These are phyloP conservation scores for Caenorhabditis remanei DNA, from an alignment of 1,140 invertebrate genomes.

Conservation along the genomic window DNA sequence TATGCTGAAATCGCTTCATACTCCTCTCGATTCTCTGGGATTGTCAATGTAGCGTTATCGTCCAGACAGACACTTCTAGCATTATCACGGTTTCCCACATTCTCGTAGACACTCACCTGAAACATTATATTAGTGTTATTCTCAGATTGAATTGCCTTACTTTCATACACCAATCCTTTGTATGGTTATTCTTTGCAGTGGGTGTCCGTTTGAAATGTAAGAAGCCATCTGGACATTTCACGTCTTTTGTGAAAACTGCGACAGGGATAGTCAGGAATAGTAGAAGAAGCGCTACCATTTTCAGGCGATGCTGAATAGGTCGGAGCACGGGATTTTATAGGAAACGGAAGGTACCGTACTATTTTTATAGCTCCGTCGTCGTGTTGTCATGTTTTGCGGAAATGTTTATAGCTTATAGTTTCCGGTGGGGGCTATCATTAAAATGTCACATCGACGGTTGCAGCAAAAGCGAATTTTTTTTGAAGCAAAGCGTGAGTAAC, in stretches of 20 bases:
- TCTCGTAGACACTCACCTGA: background rate
- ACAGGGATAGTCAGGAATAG: background rate
- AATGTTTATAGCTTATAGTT: no score
- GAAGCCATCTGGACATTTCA: background rate
- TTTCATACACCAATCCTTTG: background rate
- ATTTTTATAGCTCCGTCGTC: no score
- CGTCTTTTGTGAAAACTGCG: background rate
- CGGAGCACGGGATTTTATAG: background rate
- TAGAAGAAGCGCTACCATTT: background rate
- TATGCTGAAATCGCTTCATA: background rate
- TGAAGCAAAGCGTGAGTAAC: no score
- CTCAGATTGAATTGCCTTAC: background rate
- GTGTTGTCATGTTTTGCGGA: no score
- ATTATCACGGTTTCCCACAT: background rate
- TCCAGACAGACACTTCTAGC: background rate
- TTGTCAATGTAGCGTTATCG: background rate
- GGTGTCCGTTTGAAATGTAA: background rate
- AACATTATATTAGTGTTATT: background rate
- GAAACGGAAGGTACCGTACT: no score
- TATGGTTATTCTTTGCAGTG: slow-evolving; percentile 1
- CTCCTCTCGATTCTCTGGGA: slow-evolving; percentile 1
- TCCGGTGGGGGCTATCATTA: no score
- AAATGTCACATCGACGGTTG: no score
- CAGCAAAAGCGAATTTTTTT: no score
- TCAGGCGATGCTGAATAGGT: background rate